A percentile compares a stretch with the other conserved stretches of the same genome.
phyloP scores from a whole-genome alignment of 2,113 vertebrate species.

The Porphyrio hochstetteri region DNA sequence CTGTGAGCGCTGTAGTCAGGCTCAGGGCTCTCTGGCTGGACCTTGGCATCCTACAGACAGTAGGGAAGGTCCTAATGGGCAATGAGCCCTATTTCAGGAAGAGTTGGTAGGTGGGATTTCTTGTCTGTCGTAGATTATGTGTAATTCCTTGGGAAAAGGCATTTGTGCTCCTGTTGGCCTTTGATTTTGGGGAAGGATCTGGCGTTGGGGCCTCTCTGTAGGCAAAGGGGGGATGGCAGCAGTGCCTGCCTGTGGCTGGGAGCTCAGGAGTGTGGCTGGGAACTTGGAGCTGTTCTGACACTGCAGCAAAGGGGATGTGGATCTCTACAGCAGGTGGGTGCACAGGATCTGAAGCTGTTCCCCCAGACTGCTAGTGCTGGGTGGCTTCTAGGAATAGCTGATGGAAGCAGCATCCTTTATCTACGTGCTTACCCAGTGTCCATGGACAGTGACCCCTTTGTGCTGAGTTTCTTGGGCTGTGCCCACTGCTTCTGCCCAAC shows the following conservation, averaged over 20 bases:
- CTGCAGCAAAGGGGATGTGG: neutral
- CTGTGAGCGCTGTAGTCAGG: rapidly evolving
- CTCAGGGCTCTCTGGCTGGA: neutral
- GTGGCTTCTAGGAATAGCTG: neutral
- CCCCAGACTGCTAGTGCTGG: rapidly evolving
- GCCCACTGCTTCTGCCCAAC: neutral
- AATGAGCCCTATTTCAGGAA: rapidly evolving
- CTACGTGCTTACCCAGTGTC: rapidly evolving
- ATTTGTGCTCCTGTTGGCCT: neutral
- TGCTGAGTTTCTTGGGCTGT: neutral
- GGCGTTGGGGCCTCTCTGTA: too few relatives aligned
- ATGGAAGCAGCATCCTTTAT: neutral
- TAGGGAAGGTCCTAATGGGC: neutral
- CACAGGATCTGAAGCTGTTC: neutral
- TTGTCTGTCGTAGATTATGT: neutral
- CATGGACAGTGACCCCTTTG: rapidly evolving
- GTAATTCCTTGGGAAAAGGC: neutral
- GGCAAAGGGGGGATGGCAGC: too few relatives aligned
- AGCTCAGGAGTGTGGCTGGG: neutral
- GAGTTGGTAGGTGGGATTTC: neutral
- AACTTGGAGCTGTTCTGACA: rapidly evolving
- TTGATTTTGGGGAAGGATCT: neutral
- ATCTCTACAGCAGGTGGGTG: rapidly evolving
- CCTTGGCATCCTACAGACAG: rapidly evolving
- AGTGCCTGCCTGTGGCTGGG: too few relatives aligned